These are phyloP conservation scores for Himalopsyche kuldschensis DNA, from an alignment of 2,888 invertebrate genomes.

Conservation along the genomic window DNA sequence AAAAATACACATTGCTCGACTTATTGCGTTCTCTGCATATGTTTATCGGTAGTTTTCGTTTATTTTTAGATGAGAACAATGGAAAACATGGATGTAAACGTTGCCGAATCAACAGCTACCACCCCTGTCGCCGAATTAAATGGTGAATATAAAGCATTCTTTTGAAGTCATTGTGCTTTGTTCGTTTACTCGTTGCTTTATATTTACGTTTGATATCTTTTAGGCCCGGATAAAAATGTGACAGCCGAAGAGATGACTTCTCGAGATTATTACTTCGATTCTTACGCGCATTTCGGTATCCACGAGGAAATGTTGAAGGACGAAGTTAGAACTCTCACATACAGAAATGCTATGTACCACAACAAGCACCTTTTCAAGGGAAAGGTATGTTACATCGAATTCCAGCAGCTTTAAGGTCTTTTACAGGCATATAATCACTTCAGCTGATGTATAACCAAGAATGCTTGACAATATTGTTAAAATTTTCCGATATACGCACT, in stretches of 20 bases:
- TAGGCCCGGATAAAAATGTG: constrained; percentile 58
- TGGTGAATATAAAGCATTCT: constrained; percentile 47
- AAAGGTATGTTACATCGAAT: constrained; percentile 49
- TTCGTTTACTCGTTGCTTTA: background rate
- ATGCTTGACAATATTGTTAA: too few relatives aligned
- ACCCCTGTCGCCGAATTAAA: constrained; percentile 53
- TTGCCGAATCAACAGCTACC: constrained; percentile 50
- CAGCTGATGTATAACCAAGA: too few relatives aligned
- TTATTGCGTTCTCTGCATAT: background rate
- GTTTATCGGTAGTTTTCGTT: background rate
- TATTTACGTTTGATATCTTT: background rate
- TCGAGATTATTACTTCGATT: constrained; percentile 99
- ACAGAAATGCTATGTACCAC: constrained; percentile 98
- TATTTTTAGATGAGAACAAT: constrained; percentile 44
- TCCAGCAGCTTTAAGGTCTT: too few relatives aligned
- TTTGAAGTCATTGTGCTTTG: background rate
- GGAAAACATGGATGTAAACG: constrained; percentile 60
- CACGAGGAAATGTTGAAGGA: constrained; percentile 99
- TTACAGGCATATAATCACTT: too few relatives aligned
- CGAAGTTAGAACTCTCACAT: constrained; percentile 96
- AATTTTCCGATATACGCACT: too few relatives aligned
- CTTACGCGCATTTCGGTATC: constrained; percentile 99
- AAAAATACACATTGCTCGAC: background rate
- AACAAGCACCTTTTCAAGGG: constrained; percentile 97
- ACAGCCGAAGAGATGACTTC: constrained; percentile 97